Conservation (phyloP, 2,113 vertebrate genomes). For the Neoarius graeffei region DNA sequence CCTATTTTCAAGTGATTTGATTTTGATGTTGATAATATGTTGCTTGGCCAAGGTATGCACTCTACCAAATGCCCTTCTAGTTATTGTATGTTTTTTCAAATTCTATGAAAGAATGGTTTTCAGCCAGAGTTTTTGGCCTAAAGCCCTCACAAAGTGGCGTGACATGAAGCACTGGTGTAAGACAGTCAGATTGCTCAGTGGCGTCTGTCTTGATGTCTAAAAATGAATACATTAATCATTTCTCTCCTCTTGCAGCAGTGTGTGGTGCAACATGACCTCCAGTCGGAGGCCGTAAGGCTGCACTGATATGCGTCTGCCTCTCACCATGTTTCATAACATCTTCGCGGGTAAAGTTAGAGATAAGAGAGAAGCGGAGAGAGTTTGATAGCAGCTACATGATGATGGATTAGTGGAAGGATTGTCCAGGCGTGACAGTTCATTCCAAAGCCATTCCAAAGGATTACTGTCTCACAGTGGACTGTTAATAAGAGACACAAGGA, state of each 20-base stretch:
- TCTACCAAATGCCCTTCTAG: too few relatives aligned
- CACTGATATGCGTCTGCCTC: background rate
- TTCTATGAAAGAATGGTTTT: background rate
- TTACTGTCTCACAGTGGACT: background rate
- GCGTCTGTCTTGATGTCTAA: too few relatives aligned
- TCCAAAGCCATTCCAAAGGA: background rate
- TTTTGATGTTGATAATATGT: too few relatives aligned
- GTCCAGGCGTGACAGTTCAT: background rate
- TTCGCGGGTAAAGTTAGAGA: conserved; percentile 4
- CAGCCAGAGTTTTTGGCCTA: background rate
- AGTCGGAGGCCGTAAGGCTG: background rate
- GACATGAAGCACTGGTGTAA: background rate
- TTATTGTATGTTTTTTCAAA: background rate
- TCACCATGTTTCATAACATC: conserved; percentile 32
- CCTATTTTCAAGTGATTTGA: too few relatives aligned
- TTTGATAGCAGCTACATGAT: background rate
- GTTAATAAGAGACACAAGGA: background rate
- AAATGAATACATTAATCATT: background rate
- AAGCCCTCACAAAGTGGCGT: background rate
- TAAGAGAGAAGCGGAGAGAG: background rate
- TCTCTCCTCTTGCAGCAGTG: conserved; percentile 15
- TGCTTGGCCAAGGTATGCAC: too few relatives aligned
- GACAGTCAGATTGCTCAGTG: background rate
- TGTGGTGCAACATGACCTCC: conserved; percentile 15
- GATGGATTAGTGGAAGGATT: conserved; percentile 6